A percentile compares a stretch with the other conserved stretches of the same genome.
Evolutionary conservation across 2,888 invertebrate species (phyloP).

Genomic region (Hydrotaea diabolus): DNA sequence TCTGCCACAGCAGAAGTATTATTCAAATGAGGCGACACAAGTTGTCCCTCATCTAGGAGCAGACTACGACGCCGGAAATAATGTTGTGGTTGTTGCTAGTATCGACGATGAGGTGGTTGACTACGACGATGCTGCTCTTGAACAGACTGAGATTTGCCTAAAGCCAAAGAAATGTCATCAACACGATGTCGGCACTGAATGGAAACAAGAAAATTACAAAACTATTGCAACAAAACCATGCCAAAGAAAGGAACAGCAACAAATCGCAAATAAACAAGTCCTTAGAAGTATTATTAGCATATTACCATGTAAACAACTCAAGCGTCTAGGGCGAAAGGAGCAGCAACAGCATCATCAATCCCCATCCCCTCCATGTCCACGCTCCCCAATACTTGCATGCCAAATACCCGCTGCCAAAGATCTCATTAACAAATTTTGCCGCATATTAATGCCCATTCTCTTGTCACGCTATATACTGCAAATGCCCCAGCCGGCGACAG

Average conservation of each 20-base stretch:
- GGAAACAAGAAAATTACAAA: background rate
- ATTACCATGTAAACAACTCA: slow-evolving; percentile 22
- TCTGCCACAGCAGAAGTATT: background rate
- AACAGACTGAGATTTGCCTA: slow-evolving; percentile 9
- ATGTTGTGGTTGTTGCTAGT: too few relatives aligned
- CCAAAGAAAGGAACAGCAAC: background rate
- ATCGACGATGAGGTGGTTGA: too few relatives aligned
- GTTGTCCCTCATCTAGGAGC: too few relatives aligned
- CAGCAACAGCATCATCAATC: slow-evolving; percentile 3
- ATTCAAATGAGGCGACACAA: background rate
- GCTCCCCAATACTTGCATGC: background rate
- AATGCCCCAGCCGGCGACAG: background rate
- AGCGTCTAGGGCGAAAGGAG: background rate
- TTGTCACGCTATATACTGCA: background rate
- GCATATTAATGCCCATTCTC: background rate
- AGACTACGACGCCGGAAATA: background rate
- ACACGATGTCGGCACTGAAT: background rate
- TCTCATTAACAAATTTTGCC: slow-evolving; percentile 1
- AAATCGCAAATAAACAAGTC: background rate
- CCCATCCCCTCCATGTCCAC: background rate
- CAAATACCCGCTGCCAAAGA: slow-evolving; percentile 14
- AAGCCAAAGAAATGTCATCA: slow-evolving; percentile 2
- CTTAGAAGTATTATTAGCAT: slow-evolving; percentile 42
- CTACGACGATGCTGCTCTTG: background rate
- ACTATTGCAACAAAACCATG: background rate